Percentiles rank a stretch among this genome's conserved stretches.
Conservation (phyloP, 2,888 invertebrate species). For the Harmothoe impar region DNA sequence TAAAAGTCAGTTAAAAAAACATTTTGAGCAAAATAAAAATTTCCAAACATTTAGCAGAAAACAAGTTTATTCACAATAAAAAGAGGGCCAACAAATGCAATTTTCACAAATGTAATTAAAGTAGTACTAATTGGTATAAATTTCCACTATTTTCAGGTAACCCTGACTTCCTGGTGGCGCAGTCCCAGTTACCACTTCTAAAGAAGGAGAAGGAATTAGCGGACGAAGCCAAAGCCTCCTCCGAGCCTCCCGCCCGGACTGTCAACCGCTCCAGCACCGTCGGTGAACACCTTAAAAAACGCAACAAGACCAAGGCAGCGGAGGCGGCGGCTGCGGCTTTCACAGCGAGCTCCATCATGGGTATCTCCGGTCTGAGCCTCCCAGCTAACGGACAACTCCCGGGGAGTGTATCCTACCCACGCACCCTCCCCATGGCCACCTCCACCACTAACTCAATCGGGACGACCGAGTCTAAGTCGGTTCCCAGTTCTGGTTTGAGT, state of each 20-base stretch:
- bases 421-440: background rate
- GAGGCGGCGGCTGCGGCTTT: background rate
- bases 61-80: no score
- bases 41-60: no score
- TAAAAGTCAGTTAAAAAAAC: no score
- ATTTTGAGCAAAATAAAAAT: no score
- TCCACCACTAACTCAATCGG: background rate
- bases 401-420: background rate
- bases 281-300: slow-evolving; percentile 7
- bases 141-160: background rate
- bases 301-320: background rate
- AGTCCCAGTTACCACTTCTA: background rate
- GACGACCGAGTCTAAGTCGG: background rate
- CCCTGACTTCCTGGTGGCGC: background rate
- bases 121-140: background rate
- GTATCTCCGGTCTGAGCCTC: background rate
- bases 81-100: no score
- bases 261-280: slow-evolving; percentile 1
- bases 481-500: background rate
- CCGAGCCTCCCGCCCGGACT: background rate
- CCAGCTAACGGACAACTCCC: background rate
- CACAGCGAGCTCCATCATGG: background rate
- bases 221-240: background rate
- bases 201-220: background rate
- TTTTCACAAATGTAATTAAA: background rate